Evolutionary conservation across 1,140 invertebrate genomes (phyloP), one percentile per base, ranked within the genome.

Genomic region (Aphidius gifuensis): DNA sequence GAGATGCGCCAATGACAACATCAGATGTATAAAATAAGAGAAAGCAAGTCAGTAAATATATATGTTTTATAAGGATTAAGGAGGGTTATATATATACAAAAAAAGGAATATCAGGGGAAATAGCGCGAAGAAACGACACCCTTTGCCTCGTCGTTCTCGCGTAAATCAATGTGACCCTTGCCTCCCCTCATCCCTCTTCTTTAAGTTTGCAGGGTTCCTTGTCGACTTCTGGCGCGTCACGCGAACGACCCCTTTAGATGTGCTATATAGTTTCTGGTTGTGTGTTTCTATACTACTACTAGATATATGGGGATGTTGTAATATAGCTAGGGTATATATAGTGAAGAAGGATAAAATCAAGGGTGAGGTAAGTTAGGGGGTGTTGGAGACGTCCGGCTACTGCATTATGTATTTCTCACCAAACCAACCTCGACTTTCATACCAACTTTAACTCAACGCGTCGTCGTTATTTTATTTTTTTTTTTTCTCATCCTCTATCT

Each of bases 371-470:
- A 74, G 71, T 75, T 70, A 72, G 71, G 71, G 76, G 73, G 77
- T 79, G 77, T 77, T 72, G 71, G 74, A 76, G 74, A 78, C 77
- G 77, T 79, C 79, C 79, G 74, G 76, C 79, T 81, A 76, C 78
- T 81, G 79, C 79, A 80, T 81, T 80, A 81, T 81, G 79, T 81
- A 81, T 81, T 81, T 80, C 76, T 71, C 69, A 65, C 64, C 65
- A 54, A 63, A 69, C 65, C 68, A 61, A 49, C 66, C 65, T 66
- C 68, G 69, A 74, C 74, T 74, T 71, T 61, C 69, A 63, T 62
- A 53, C 58, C 53, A 44, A 43, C 21, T 16, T 16, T 16, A 16
- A 16, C 16, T 16, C 16, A 16, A 16, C 16, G 16, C 16, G 16
- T 16, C 16, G 16, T 16, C 16, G 16, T 16, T 64, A 62, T 67